A percentile compares a stretch with the other conserved stretches of the same genome.
phyloP scores from a whole-genome alignment of 2,888 invertebrate species.

The Tipula vernalis region DNA sequence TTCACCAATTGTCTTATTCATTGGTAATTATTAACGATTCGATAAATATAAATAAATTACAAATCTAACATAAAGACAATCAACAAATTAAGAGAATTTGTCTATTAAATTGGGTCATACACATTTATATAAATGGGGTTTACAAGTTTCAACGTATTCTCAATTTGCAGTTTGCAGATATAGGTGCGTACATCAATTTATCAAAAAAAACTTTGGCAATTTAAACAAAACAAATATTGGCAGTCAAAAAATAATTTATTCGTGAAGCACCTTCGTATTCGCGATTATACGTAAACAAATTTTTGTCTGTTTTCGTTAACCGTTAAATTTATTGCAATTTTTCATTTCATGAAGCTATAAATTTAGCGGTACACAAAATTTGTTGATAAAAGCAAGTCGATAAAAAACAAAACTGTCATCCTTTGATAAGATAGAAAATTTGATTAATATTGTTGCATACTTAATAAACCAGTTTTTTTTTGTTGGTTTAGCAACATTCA shows the following conservation, averaged over 20 bases:
- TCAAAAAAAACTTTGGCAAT: not conserved
- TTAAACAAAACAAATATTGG: not conserved
- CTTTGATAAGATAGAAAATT: not conserved
- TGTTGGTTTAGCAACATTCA: too few species aligned
- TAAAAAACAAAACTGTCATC: not conserved
- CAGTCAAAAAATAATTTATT: not conserved
- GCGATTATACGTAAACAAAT: not conserved
- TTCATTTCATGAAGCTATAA: not conserved
- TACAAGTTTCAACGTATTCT: not conserved
- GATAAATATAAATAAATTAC: not conserved
- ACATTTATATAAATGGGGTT: not conserved
- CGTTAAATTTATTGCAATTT: not conserved
- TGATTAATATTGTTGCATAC: not conserved
- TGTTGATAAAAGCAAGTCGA: not conserved
- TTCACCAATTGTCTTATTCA: not conserved
- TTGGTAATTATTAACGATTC: not conserved
- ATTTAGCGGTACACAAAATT: not conserved
- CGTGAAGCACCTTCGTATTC: not conserved
- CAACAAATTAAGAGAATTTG: too few species aligned
- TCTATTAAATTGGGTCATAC: too few species aligned
- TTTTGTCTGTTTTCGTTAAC: not conserved
- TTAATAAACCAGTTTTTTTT: too few species aligned
- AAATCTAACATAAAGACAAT: not conserved
- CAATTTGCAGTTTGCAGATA: not conserved
- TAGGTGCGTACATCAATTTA: not conserved